These are phyloP conservation scores for Actinemys pallida DNA, from an alignment of 2,113 vertebrate species.

Conservation along the genomic window DNA sequence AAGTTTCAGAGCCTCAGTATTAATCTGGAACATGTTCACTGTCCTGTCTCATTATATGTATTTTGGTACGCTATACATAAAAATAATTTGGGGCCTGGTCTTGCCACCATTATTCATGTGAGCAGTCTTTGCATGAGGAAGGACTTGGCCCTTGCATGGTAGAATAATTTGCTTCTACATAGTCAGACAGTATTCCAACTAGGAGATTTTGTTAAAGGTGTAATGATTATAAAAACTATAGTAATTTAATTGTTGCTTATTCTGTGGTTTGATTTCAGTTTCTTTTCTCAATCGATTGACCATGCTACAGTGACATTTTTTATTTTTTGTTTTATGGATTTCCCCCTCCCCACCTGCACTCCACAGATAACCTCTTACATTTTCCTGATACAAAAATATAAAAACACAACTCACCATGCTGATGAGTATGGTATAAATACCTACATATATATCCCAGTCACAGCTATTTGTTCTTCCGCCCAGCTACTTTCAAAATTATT, in stretches of 20 bases:
- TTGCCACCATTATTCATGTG: not conserved
- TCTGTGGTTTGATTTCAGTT: not conserved
- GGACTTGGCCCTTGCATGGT: not conserved
- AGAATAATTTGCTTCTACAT: not conserved
- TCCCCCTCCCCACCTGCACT: rapidly evolving
- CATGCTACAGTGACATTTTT: not conserved
- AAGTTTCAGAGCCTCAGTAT: not conserved
- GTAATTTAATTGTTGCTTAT: not conserved
- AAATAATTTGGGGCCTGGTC: not conserved
- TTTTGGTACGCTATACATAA: not conserved
- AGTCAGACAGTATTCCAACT: rapidly evolving
- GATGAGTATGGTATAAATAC: not conserved
- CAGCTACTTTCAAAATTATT: rapidly evolving
- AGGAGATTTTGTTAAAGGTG: not conserved
- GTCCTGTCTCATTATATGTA: not conserved
- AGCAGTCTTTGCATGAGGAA: not conserved
- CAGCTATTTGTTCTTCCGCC: not conserved
- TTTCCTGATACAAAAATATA: not conserved
- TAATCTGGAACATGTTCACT: not conserved
- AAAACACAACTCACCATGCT: rapidly evolving
- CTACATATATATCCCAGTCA: not conserved
- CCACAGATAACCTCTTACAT: not conserved
- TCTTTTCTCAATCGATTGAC: not conserved
- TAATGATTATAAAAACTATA: not conserved
- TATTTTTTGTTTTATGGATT: not conserved